Conservation (phyloP, 2,797 vertebrate genomes). For the Chromobotia macracanthus region DNA sequence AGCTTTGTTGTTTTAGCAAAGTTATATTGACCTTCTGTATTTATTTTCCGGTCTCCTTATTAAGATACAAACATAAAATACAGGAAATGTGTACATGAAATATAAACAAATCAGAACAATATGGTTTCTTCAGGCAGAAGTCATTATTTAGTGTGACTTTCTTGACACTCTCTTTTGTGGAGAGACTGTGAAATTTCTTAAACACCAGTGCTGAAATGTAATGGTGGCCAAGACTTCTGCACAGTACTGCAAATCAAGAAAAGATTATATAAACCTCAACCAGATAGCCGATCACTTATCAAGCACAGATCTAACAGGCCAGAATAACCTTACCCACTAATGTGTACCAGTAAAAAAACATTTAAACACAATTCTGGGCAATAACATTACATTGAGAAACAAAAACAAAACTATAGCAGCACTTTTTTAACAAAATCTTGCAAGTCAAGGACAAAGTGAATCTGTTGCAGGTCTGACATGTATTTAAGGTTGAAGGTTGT, state of each 20-base stretch:
- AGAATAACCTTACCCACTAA: constrained; percentile 16
- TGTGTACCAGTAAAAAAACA: not conserved
- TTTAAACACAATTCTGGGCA: not conserved
- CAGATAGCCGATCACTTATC: constrained; percentile 30
- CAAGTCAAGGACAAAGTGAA: not conserved
- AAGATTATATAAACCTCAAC: constrained; percentile 37
- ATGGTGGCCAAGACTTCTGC: too few relatives aligned
- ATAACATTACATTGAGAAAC: not conserved
- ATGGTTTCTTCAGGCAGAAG: too few relatives aligned
- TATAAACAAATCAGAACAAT: too few relatives aligned
- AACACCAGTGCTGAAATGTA: too few relatives aligned
- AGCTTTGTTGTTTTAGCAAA: too few relatives aligned
- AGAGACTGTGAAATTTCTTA: too few relatives aligned
- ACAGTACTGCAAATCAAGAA: constrained; percentile 42
- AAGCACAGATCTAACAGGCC: constrained; percentile 26
- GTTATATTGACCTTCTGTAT: too few relatives aligned
- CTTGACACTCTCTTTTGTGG: too few relatives aligned
- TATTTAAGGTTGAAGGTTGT: not conserved
- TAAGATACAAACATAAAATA: too few relatives aligned
- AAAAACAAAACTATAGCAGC: not conserved
- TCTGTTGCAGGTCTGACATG: not conserved
- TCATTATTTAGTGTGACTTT: too few relatives aligned
- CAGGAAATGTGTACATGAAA: too few relatives aligned
- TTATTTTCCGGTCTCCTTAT: too few relatives aligned
- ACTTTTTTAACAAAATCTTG: not conserved